phyloP scores from a whole-genome alignment of 2,888 invertebrate genomes.

The Ormia ochracea region DNA sequence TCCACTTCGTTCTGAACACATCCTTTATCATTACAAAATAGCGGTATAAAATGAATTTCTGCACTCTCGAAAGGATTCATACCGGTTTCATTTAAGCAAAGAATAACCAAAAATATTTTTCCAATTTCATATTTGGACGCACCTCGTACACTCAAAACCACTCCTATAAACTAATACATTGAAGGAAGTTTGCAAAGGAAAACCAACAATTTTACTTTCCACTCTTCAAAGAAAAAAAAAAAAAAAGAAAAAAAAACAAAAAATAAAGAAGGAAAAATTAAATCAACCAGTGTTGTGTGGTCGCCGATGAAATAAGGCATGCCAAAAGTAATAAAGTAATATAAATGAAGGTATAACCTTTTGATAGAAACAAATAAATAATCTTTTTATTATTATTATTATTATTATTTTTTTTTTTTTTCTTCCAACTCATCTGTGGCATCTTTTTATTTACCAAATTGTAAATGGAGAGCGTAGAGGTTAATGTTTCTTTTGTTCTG shows the following conservation, averaged over 20 bases:
- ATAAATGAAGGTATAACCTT: conserved; percentile 61
- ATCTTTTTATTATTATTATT: conserved; percentile 33
- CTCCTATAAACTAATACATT: not conserved
- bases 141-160: not conserved
- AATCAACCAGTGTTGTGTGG: conserved; percentile 22
- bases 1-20: no score
- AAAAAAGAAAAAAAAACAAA: not conserved
- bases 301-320: conserved; percentile 27
- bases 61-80: no score
- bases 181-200: not conserved
- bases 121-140: no score
- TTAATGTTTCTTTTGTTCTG: conserved; percentile 36
- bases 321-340: conserved; percentile 58
- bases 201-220: not conserved
- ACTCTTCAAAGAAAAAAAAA: not conserved
- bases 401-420: not conserved
- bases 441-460: not conserved
- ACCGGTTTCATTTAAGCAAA: no score
- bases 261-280: not conserved
- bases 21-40: no score
- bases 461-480: not conserved
- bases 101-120: no score
- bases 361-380: conserved; percentile 58
- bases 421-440: no score
- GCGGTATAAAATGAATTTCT: no score